Evolutionary conservation across 2,888 invertebrate genomes (phyloP).

Genomic region (Cataglyphis altisquamis): DNA sequence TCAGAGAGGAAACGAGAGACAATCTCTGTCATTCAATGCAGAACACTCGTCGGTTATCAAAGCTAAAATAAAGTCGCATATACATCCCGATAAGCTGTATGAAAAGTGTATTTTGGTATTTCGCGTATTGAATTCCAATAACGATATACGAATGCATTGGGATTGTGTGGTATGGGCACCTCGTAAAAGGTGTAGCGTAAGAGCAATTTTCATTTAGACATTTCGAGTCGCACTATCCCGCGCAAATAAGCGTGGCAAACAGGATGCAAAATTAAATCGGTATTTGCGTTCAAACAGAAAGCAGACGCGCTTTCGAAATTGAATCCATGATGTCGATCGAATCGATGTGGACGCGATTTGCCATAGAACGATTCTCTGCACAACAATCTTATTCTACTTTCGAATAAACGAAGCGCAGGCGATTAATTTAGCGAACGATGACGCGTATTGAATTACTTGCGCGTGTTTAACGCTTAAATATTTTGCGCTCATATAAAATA

Average conservation of each 20-base stretch:
- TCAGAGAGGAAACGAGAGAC: constrained; percentile 8
- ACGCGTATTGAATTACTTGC: not conserved
- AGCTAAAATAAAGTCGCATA: constrained; percentile 50
- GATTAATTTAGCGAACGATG: constrained; percentile 15
- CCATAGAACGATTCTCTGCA: constrained; percentile 23
- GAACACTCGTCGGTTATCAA: constrained; percentile 40
- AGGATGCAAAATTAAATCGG: constrained; percentile 80
- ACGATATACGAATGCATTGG: constrained; percentile 51
- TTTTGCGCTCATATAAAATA: not conserved
- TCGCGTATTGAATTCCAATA: constrained; percentile 48
- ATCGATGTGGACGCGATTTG: constrained; percentile 19
- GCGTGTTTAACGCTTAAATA: not conserved
- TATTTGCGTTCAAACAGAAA: constrained; percentile 79
- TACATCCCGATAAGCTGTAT: constrained; percentile 29
- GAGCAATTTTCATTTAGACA: constrained; percentile 71
- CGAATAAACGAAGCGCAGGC: not conserved
- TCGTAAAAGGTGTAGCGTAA: constrained; percentile 58
- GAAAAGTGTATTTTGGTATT: constrained; percentile 46
- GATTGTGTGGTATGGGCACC: not conserved
- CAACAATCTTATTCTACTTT: constrained; percentile 35
- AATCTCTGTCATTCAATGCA: constrained; percentile 46
- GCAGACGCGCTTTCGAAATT: constrained; percentile 76
- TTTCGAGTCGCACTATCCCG: constrained; percentile 57
- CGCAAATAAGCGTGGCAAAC: constrained; percentile 75
- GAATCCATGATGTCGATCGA: constrained; percentile 73